Conservation (phyloP, 2,797 vertebrate species). For the Halcyon smyrnensis region DNA sequence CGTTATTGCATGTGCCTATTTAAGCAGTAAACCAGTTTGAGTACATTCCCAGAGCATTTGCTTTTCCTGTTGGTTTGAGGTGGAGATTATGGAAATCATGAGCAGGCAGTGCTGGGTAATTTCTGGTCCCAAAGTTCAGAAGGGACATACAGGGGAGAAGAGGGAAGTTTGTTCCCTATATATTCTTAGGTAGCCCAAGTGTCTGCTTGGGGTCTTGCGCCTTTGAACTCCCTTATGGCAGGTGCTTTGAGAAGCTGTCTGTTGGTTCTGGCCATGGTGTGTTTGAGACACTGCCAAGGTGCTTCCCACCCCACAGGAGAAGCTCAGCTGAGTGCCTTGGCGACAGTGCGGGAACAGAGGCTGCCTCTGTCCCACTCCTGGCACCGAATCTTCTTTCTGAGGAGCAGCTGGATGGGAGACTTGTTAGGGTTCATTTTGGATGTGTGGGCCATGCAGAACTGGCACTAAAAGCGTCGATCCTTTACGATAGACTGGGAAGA, state of each 20-base stretch:
- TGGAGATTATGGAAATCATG: not conserved
- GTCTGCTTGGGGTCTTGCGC: not conserved
- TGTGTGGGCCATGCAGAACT: not conserved
- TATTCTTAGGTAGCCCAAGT: not conserved
- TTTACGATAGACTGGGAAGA: not conserved
- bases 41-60: not conserved
- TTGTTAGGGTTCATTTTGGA: not conserved
- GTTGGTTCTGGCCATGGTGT: not conserved
- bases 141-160: not conserved
- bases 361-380: not conserved
- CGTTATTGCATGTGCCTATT: not conserved
- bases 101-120: not conserved
- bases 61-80: not conserved
- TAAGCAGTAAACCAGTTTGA: conserved; percentile 1
- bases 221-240: not conserved
- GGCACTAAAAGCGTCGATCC: not conserved
- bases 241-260: not conserved
- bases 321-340: rapidly evolving
- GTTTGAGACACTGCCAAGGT: not conserved
- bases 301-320: rapidly evolving
- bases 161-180: not conserved
- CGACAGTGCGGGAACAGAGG: not conserved
- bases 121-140: not conserved
- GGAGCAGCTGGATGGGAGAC: not conserved
- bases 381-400: not conserved